Evolutionary conservation across 2,113 vertebrate species (phyloP).

Genomic region (Macrotis lagotis): DNA sequence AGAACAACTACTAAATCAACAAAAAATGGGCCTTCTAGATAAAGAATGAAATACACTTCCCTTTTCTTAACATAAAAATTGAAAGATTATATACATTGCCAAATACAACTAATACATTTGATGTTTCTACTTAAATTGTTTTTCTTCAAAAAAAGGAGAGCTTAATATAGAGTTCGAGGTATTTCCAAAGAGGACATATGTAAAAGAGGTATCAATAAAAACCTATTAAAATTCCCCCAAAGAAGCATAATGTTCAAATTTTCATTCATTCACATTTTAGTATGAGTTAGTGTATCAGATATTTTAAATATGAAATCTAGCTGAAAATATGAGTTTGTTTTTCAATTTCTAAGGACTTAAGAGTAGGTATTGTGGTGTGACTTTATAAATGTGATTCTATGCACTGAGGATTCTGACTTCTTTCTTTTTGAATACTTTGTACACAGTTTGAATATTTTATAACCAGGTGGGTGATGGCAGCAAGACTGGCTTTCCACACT

Average conservation of each 20-base stretch:
- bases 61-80: too few species aligned
- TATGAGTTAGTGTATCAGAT: neutral
- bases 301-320: neutral
- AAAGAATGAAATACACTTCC: too few species aligned
- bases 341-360: neutral
- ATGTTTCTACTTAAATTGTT: too few species aligned
- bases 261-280: neutral
- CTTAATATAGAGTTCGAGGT: too few species aligned
- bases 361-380: neutral
- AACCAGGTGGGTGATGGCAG: neutral
- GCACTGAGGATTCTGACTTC: neutral
- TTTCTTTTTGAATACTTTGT: neutral
- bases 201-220: too few species aligned
- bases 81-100: too few species aligned
- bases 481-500: neutral
- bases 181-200: too few species aligned
- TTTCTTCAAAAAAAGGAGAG: too few species aligned
- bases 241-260: too few species aligned
- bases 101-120: too few species aligned
- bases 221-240: too few species aligned
- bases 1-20: neutral
- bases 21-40: too few species aligned
- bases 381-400: neutral
- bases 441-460: neutral
- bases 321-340: neutral